Evolutionary conservation across 2,888 invertebrate species (phyloP).

Genomic region (Cenopis cana): DNA sequence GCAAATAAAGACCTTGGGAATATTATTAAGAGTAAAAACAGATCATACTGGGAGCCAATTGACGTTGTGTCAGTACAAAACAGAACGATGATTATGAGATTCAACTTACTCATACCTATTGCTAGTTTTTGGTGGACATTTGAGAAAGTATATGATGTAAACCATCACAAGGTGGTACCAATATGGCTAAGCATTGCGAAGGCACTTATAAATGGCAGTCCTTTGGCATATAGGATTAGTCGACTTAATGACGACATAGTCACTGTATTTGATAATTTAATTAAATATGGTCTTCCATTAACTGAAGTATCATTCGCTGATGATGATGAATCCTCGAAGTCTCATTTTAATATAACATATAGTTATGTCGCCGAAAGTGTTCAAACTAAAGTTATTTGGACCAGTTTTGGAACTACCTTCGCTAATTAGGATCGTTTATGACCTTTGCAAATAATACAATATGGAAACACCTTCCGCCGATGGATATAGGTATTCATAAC

Average conservation of each 20-base stretch:
- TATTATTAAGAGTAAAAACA: slow-evolving; percentile 47
- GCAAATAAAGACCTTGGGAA: slow-evolving; percentile 13
- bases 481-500: too few relatives aligned
- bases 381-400: slow-evolving; percentile 52
- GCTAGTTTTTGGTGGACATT: slow-evolving; percentile 5
- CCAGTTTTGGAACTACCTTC: slow-evolving; percentile 60
- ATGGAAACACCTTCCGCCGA: too few relatives aligned
- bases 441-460: not conserved
- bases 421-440: slow-evolving; percentile 51
- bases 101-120: slow-evolving; percentile 9
- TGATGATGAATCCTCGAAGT: not conserved
- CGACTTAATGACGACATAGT: not conserved
- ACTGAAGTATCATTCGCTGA: not conserved
- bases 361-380: not conserved
- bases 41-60: not conserved
- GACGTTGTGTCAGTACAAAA: slow-evolving; percentile 11
- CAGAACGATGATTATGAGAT: slow-evolving; percentile 9
- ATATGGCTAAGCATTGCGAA: slow-evolving; percentile 20
- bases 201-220: slow-evolving; percentile 34
- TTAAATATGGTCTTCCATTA: slow-evolving; percentile 1
- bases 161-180: not conserved
- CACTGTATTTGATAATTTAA: not conserved
- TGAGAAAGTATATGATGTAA: not conserved
- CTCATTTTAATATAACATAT: not conserved
- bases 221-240: not conserved